These are phyloP conservation scores for Lycaena phlaeas DNA, from an alignment of 2,888 invertebrate genomes.

Conservation along the genomic window DNA sequence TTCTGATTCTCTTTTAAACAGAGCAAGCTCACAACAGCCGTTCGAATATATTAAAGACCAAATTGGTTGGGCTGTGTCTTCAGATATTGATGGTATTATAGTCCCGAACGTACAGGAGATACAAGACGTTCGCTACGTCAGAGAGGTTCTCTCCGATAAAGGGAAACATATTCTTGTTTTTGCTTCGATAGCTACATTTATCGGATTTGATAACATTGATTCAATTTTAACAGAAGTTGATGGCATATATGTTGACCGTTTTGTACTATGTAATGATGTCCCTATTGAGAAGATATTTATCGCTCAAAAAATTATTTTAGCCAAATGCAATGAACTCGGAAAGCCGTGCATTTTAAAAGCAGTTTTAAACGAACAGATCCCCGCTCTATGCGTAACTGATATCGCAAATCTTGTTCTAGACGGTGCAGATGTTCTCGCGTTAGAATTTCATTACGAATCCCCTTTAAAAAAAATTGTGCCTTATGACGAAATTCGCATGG, in stretches of 20 bases:
- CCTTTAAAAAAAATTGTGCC: slow-evolving; percentile 46
- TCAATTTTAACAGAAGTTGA: slow-evolving; percentile 84
- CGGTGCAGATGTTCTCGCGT: slow-evolving; percentile 89
- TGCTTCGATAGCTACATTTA: slow-evolving; percentile 46
- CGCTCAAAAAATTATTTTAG: slow-evolving; percentile 89
- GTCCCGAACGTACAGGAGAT: slow-evolving; percentile 42
- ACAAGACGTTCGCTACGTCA: slow-evolving; percentile 41
- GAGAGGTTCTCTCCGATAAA: slow-evolving; percentile 41
- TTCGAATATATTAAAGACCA: slow-evolving; percentile 75
- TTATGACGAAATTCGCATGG: slow-evolving; percentile 48
- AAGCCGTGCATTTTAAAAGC: slow-evolving; percentile 93
- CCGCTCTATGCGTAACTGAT: slow-evolving; percentile 83
- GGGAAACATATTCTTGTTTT: slow-evolving; percentile 58
- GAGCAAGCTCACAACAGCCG: slow-evolving; percentile 80
- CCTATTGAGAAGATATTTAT: slow-evolving; percentile 90
- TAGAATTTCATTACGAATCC: slow-evolving; percentile 75
- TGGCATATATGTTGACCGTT: slow-evolving; percentile 90
- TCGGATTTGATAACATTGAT: slow-evolving; percentile 72
- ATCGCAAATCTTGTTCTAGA: slow-evolving; percentile 94
- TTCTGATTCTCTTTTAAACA: slow-evolving; percentile 41
- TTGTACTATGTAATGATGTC: slow-evolving; percentile 88
- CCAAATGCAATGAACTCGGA: slow-evolving; percentile 86
- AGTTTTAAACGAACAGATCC: slow-evolving; percentile 86
- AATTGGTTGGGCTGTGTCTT: slow-evolving; percentile 52
- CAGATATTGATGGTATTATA: slow-evolving; percentile 56